Evolutionary conservation across 2,888 invertebrate species (phyloP), one percentile per base, ranked within the genome.

Genomic region (Lissocephala sabroskyi): DNA sequence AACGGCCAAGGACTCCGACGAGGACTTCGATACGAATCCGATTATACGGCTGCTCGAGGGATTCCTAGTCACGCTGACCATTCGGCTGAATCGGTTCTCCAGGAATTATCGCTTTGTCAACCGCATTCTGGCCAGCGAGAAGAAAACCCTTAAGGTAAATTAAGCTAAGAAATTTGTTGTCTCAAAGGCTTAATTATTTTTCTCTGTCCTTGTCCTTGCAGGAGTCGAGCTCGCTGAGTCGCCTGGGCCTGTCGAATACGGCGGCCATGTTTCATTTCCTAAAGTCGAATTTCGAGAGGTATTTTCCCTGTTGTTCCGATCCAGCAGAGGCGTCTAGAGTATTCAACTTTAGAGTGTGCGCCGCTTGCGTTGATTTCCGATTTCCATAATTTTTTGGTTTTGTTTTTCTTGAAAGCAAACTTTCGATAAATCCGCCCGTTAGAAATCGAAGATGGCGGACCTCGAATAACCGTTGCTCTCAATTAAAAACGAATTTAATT

Each of bases 81-180:
- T 89, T 45, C 89, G 92, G 67, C 86, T 98, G 49, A 96, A 98
- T 86, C 89, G 88, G 68, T 79, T 94, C 73, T 98, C 98, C 0
- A 88, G 93, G 45, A 97, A 98, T 84, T 98, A 98, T 85, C 89
- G 98, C 79, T 97, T 96, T 82, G 96, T 99, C 0, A 93, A 97
- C 17, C 91, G 91, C 63, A 93, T 95, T 19, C 87, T 99, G 45
- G 90, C 92, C 0, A 89, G 91, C 53, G 98, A 99, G 81, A 97
- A 97, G 86, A 93, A 91, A 83, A 86, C 89, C 47, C 85, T 97
- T 1, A 97, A 96, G 89, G 95, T 94, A 23, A 23, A 23, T 23
- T 7, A 7, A 23, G n/a, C n/a, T n/a, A n/a, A n/a, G n/a, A 23
- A 23, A 23, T 23, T 7, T 23, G 4, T 23, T 23, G 3, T 23